These are phyloP conservation scores for Xyrichtys novacula DNA, from an alignment of 2,797 vertebrate genomes.

Conservation along the genomic window DNA sequence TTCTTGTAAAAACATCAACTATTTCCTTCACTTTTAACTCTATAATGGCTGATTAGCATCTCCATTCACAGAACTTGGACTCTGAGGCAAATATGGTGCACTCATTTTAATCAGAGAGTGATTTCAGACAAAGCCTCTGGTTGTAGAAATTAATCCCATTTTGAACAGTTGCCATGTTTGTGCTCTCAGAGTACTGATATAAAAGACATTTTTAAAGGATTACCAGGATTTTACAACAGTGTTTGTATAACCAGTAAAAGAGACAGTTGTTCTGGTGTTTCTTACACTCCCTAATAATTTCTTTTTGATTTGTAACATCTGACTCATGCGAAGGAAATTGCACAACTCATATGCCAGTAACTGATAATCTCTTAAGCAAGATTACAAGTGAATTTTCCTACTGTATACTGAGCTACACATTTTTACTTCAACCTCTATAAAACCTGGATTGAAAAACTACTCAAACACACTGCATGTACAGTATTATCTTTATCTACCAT, in stretches of 20 bases:
- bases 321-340: constrained; percentile 15
- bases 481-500: too few species aligned
- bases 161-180: too few species aligned
- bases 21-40: too few species aligned
- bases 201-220: too few species aligned
- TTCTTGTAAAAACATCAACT: too few species aligned
- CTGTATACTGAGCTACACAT: constrained; percentile 1
- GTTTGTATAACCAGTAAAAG: background rate
- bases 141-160: too few species aligned
- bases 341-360: background rate
- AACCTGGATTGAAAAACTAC: background rate
- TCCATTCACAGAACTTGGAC: background rate
- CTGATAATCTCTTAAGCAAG: constrained; percentile 30
- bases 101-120: background rate
- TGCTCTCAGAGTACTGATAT: too few species aligned
- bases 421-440: background rate
- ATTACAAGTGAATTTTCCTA: background rate
- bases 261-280: background rate
- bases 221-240: too few species aligned
- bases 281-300: background rate
- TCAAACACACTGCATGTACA: too few species aligned
- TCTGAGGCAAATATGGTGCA: background rate
- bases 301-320: background rate
- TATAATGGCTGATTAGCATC: too few species aligned
- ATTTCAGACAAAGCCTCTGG: background rate